These are phyloP conservation scores for Sylvietta virens DNA, from an alignment of 2,113 vertebrate species.

Conservation along the genomic window DNA sequence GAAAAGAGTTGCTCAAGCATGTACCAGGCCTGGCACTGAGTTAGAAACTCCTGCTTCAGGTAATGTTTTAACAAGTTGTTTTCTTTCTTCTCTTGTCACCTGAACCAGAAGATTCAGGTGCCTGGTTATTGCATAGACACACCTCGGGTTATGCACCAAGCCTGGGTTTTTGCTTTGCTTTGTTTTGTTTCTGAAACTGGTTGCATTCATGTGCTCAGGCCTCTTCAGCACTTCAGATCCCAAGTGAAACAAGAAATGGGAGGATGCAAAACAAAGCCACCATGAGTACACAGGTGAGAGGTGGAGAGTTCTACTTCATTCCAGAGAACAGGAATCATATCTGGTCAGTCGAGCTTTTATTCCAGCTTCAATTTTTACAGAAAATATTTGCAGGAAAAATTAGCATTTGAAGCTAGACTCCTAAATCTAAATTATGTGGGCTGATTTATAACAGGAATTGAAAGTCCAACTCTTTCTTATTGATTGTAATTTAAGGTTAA, in stretches of 20 bases:
- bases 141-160: background rate
- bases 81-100: conserved; percentile 21
- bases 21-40: conserved; percentile 8
- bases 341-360: background rate
- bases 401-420: background rate
- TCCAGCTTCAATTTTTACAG: background rate
- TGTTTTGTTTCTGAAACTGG: background rate
- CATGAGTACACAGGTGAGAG: background rate
- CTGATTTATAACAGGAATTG: background rate
- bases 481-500: background rate
- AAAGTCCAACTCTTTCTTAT: background rate
- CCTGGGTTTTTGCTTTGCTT: background rate
- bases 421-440: background rate
- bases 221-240: background rate
- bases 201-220: background rate
- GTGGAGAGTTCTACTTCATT: background rate
- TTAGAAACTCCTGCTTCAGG: conserved; percentile 42
- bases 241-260: background rate
- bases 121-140: background rate
- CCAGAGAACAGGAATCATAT: background rate
- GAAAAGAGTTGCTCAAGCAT: conserved; percentile 27
- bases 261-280: background rate
- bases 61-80: conserved; percentile 60
- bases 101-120: conserved; percentile 23
- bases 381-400: background rate